Evolutionary conservation across 2,888 invertebrate species (phyloP).

Genomic region (Hirtodrosophila cameraria): DNA sequence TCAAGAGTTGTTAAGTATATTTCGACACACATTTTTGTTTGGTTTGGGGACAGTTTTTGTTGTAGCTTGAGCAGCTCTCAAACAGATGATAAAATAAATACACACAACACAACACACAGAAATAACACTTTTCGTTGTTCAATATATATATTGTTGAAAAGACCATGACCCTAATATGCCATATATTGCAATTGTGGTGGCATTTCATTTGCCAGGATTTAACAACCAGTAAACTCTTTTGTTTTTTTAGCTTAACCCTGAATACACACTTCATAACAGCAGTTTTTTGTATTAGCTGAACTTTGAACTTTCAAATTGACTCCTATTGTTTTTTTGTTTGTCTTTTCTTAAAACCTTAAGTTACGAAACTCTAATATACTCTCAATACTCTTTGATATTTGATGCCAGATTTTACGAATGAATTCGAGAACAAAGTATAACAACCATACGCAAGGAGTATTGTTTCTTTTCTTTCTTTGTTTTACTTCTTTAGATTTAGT

Average conservation of each 20-base stretch:
- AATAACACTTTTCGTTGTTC: slow-evolving; percentile 10
- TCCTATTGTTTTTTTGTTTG: slow-evolving; percentile 10
- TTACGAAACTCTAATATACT: slow-evolving; percentile 19
- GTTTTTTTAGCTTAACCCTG: slow-evolving; percentile 13
- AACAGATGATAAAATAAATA: slow-evolving; percentile 27
- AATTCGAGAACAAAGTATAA: slow-evolving; percentile 12
- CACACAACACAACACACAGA: slow-evolving; percentile 24
- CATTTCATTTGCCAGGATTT: no score
- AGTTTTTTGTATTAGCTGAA: slow-evolving; percentile 17
- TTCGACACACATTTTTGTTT: slow-evolving; percentile 19
- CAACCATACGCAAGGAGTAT: slow-evolving; percentile 10
- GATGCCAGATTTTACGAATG: background rate
- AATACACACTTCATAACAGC: slow-evolving; percentile 14
- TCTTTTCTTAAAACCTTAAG: background rate
- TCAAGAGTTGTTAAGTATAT: slow-evolving; percentile 9
- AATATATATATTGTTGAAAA: slow-evolving; percentile 12
- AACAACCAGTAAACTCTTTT: background rate
- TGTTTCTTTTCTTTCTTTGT: background rate
- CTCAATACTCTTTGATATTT: background rate
- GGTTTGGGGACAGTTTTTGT: slow-evolving; percentile 9
- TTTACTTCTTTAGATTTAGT: no score
- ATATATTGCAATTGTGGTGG: no score
- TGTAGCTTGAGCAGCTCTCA: slow-evolving; percentile 25
- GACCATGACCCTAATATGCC: slow-evolving; percentile 2
- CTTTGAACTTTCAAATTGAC: slow-evolving; percentile 19